Evolutionary conservation across 2,797 vertebrate genomes (phyloP), one percentile per base, ranked within the genome.

Genomic region (Choloepus didactylus): DNA sequence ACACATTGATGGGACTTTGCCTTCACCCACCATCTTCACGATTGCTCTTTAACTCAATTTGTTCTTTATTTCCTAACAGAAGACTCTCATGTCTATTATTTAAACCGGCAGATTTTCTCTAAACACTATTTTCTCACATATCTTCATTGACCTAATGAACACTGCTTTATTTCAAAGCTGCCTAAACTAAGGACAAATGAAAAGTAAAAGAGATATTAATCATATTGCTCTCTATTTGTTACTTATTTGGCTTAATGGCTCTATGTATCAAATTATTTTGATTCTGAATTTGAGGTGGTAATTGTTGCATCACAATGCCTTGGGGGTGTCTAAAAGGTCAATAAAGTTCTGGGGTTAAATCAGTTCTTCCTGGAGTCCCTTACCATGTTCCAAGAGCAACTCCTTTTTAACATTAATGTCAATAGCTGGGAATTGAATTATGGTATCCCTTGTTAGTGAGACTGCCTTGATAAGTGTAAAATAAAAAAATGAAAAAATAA

Each of bases 141-240:
- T 97, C 92, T 98, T 98, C 96, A 97, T 97, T 98, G 98, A 98
- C 96, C 91, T 9, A 96, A 80, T 96, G 89, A 96, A 97, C 95
- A 95, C 97, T 98, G 96, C 76, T 97, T 98, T 98, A 97, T 98
- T 98, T 98, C 97, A 98, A 96, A 97, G 80, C 93, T 97, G 95
- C 91, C 94, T 96, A 97, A 98, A 96, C 80, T 88, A 95, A 93
- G 81, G 76, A 89, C 94, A 96, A 95, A 62, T 91, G 95, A 97
- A 97, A 75, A 92, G 90, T 72, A 6, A 46, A 77, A 91, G 83
- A 89, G 19, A 0, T 67, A 82, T 79, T 79, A 77, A 62, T 85
- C 38, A 83, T 19, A 59, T 84, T 88, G 8, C 44, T 15, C 14
- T 29, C 14, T 38, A 10, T 29, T 31, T 51, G 56, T 93, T 41